Base-by-base conservation (phyloP, 2,888 invertebrate genomes). In the Branchipolynoe longqiensis region DNA sequence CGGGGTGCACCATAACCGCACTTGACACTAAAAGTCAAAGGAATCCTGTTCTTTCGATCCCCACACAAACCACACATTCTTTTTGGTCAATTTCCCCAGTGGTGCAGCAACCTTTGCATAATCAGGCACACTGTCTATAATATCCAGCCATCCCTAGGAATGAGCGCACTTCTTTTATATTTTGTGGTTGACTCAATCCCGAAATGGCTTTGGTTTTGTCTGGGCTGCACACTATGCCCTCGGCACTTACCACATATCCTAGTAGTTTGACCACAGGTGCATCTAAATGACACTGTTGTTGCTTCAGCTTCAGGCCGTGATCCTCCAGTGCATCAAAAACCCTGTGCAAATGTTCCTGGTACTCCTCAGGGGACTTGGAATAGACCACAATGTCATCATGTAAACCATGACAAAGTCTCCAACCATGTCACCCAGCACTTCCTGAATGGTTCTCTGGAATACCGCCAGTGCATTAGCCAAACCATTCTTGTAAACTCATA, bases 311-410 rank as follows among this genome's bases (percentile, higher is more conserved):
- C 41, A 82, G 40, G 2, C 82, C 59, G 59, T n/a, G 14, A 25
- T 56, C 81, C 28, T 25, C 18, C 2, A 82, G 48, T 25, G 38
- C 28, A 38, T 84, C 56, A 54, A 78, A 84, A 22, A 84, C 36
- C 6, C n/a, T 22, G 4, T 40, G 0, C 56, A 81, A 22, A 54
- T 85, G 81, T 25, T 81, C 18, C 3, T 28, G 25, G 59, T 85
- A 82, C 36, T 82, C 81, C 12, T 31, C 14, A 25, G 22, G 0
- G 28, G 2, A 58, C 0, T 82, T 2, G 41, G 41, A 41, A 8
- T 33, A 85, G 8, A 85, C 38, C 1, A 85, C 31, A 36, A 85
- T 58, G 56, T 85, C 82, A 85, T 85, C 85, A 25, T 18, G 40
- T 85, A 85, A 1, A 85, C 58, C 8, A 85, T 40, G 31, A 28